Evolutionary conservation across 1,140 invertebrate species (phyloP).

Genomic region (Drosophila nigrodunni): DNA sequence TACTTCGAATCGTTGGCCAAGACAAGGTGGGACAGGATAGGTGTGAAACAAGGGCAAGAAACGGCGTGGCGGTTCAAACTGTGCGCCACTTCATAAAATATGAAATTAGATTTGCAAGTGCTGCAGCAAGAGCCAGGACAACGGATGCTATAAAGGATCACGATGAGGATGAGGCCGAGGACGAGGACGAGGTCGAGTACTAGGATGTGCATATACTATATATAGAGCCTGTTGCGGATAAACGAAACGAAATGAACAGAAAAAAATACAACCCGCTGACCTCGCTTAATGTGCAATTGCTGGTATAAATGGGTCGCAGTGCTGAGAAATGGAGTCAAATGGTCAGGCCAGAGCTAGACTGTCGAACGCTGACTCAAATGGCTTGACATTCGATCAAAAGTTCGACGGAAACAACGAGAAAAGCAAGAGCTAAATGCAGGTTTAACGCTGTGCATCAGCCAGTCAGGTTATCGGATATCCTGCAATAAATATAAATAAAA

Average conservation of each 20-base stretch:
- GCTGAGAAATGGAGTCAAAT: constrained; percentile 40
- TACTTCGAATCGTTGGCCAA: constrained; percentile 20
- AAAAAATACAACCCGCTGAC: background rate
- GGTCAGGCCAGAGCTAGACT: constrained; percentile 54
- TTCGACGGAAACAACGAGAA: constrained; percentile 63
- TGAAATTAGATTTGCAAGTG: constrained; percentile 79
- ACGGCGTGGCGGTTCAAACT: constrained; percentile 30
- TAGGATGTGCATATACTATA: constrained; percentile 54
- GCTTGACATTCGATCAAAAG: constrained; percentile 81
- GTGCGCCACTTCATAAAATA: constrained; percentile 78
- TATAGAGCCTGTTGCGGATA: constrained; percentile 52
- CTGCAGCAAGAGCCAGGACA: constrained; percentile 43
- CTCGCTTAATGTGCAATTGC: constrained; percentile 47
- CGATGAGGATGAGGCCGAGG: background rate
- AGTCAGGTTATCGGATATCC: background rate
- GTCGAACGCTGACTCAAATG: constrained; percentile 66
- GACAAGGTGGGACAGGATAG: too few relatives aligned
- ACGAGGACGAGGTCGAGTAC: constrained; percentile 1
- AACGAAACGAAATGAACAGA: constrained; percentile 23
- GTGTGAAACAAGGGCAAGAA: constrained; percentile 18
- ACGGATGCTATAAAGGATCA: constrained; percentile 26
- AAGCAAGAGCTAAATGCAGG: constrained; percentile 42
- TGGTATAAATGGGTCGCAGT: background rate
- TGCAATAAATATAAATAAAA: background rate
- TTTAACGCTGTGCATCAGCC: constrained; percentile 5